Base-by-base conservation (phyloP, 37 sponge, comb jelly and placozoan species). In the Hormiphora californensis region DNA sequence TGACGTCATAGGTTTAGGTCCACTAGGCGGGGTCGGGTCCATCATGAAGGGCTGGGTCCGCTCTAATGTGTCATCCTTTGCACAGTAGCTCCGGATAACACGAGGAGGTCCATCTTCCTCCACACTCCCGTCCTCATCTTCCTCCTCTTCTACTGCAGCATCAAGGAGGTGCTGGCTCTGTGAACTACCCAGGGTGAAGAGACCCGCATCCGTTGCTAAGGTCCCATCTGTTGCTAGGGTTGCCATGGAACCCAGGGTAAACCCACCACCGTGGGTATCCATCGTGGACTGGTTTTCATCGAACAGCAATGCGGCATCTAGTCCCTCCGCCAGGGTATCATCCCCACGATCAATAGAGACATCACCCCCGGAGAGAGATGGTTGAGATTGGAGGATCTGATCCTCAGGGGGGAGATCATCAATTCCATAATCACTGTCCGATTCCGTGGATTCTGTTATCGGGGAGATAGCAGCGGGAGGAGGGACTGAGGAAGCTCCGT, bases 401-500 rank as follows among this genome's bases (percentile, higher is more conserved):
- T 35, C 68, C 8, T 73, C 81, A n/a, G n/a, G n/a, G 44, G 40
- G 46, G 43, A 73, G 40, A 40, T 73, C 81, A 41, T 73, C 81
- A 43, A 73, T 73, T 43, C 81, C 81, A 46, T 43, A 73, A 40
- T 73, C 81, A 73, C 81, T 73, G 81, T 73, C 81, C 4, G 81
- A 73, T 19, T 73, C 81, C 7, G 81, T 73, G 28, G 81, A 57
- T 28, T 5, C 44, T 8, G 81, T 40, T 22, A 36, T 30, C 81
- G 40, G 4, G 38, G n/a, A 23, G 46, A 40, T 36, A 9, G 12
- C 46, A 35, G 5, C 19, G 7, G 4, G 23, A n/a, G 28, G 41
- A 21, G 35, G 32, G 8, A 21, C 81, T 3, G 0, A 4, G 25
- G 9, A 43, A 2, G 15, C 39, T 22, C 38, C 39, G 81, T 43